phyloP scores from a whole-genome alignment of 2,113 vertebrate species.

The Sisor rabdophorus region DNA sequence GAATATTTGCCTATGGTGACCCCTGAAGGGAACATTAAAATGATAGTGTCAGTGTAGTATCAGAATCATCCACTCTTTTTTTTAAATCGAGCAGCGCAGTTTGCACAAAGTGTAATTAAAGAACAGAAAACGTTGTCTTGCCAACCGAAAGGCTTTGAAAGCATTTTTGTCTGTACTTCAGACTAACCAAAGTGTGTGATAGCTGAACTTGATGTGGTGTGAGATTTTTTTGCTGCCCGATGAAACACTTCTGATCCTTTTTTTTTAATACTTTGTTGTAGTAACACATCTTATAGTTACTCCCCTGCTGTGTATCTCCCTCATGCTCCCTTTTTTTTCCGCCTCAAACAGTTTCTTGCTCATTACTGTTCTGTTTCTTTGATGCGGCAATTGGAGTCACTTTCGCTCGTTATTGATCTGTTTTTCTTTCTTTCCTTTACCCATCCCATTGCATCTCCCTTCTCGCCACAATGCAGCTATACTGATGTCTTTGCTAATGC shows the following conservation, averaged over 20 bases:
- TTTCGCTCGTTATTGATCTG: conserved; percentile 57
- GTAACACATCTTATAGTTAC: conserved; percentile 26
- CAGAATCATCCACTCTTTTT: not conserved
- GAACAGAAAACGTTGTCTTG: not conserved
- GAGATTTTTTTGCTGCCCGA: conserved; percentile 41
- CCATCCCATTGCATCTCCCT: conserved; percentile 10
- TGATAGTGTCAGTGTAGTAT: too few relatives aligned
- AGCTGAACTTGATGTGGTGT: conserved; percentile 11
- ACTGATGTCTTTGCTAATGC: conserved; percentile 13
- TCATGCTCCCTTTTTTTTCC: not conserved
- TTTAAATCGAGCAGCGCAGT: conserved; percentile 5
- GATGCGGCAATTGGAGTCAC: conserved; percentile 45
- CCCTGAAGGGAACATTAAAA: too few relatives aligned
- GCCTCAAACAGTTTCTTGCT: conserved; percentile 29
- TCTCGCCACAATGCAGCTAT: conserved; percentile 26
- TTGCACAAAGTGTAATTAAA: conserved; percentile 29
- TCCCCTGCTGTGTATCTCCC: conserved; percentile 8
- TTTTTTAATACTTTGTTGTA: conserved; percentile 30
- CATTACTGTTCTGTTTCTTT: conserved; percentile 43
- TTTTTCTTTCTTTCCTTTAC: conserved; percentile 27
- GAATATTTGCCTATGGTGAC: too few relatives aligned
- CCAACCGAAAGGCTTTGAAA: conserved; percentile 17
- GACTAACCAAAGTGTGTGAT: conserved; percentile 25
- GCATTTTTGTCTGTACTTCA: conserved; percentile 26
- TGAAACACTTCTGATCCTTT: conserved; percentile 41